Conservation (phyloP, 2,113 vertebrate species). For the Limanda limanda region DNA sequence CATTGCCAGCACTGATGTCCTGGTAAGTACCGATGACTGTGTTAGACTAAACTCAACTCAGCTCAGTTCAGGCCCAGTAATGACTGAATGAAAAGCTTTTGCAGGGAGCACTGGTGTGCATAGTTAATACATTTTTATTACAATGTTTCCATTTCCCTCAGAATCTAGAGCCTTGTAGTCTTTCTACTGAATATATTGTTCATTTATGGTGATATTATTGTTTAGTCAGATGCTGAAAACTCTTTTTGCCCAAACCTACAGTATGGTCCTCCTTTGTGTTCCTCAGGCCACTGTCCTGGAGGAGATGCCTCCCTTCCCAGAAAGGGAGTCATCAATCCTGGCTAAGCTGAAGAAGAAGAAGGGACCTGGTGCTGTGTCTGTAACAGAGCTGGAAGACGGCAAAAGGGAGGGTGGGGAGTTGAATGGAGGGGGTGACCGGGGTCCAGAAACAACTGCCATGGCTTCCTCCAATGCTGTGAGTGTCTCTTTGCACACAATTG, state of each 20-base stretch:
- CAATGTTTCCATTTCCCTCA: neutral
- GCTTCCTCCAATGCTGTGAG: slow-evolving; percentile 88
- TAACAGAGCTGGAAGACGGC: slow-evolving; percentile 87
- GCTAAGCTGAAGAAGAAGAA: slow-evolving; percentile 96
- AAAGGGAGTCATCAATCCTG: slow-evolving; percentile 92
- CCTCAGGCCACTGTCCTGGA: slow-evolving; percentile 91
- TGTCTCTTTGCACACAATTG: neutral
- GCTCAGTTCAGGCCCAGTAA: neutral
- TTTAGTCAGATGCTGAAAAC: neutral
- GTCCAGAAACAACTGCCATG: slow-evolving; percentile 73
- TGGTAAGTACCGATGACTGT: slow-evolving; percentile 81
- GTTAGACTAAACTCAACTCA: neutral
- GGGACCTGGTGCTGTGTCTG: slow-evolving; percentile 86
- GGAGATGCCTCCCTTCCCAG: slow-evolving; percentile 95
- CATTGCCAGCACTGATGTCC: slow-evolving; percentile 92
- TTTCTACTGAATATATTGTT: neutral
- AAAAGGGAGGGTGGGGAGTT: slow-evolving; percentile 89
- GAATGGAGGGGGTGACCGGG: slow-evolving; percentile 87
- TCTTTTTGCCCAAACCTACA: neutral
- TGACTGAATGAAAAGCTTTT: neutral
- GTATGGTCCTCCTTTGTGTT: neutral
- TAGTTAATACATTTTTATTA: neutral
- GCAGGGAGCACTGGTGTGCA: neutral
- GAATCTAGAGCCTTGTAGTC: neutral
- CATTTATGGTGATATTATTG: neutral